Conservation (phyloP, 2,113 vertebrate species). For the Sula dactylatra region DNA sequence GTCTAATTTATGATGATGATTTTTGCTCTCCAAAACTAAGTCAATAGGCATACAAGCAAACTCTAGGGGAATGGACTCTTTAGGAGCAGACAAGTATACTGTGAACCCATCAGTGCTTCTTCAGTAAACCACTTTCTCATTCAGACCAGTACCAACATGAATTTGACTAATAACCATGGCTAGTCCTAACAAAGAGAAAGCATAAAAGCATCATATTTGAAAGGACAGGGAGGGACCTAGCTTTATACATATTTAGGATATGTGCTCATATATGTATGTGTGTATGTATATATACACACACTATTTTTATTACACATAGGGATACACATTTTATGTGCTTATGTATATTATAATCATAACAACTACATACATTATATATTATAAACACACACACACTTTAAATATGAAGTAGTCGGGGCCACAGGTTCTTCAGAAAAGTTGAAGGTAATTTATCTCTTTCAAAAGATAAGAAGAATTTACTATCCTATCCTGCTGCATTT, state of each 20-base stretch:
- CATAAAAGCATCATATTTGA: background rate
- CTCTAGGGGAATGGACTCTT: background rate
- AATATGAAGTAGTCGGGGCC: background rate
- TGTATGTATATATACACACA: accelerated
- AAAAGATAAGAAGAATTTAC: background rate
- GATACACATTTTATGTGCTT: background rate
- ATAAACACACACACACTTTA: background rate
- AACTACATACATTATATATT: background rate
- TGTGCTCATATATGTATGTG: background rate
- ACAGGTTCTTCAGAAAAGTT: background rate
- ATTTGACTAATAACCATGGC: background rate
- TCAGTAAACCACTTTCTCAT: background rate
- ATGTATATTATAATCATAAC: background rate
- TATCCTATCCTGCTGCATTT: background rate
- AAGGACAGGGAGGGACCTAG: background rate
- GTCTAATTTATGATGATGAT: background rate
- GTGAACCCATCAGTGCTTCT: background rate
- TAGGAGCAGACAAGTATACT: background rate
- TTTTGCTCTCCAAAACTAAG: background rate
- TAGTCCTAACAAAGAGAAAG: background rate
- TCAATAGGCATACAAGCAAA: background rate
- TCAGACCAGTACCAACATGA: background rate
- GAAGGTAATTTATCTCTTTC: background rate
- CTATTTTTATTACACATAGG: background rate
- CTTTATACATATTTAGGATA: background rate